Conservation (phyloP, 2,888 invertebrate species). For the Tinea semifulvella region DNA sequence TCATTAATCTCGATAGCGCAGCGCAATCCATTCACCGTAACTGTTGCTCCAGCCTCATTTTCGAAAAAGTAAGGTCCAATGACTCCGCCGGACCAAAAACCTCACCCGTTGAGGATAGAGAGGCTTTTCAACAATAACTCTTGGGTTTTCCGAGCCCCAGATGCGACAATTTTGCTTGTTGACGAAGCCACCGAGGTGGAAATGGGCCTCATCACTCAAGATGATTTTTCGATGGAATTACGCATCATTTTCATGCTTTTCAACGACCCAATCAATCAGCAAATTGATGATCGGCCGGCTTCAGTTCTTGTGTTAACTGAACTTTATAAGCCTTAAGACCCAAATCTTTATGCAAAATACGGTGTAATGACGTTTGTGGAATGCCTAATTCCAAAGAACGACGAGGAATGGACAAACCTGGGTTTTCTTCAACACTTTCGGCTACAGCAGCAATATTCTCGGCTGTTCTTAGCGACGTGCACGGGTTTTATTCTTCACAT, state of each 20-base stretch:
- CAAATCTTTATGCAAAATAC: conserved; percentile 19
- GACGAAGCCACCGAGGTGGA: conserved; percentile 12
- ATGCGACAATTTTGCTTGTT: conserved; percentile 16
- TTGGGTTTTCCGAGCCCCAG: too few species aligned
- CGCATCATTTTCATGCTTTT: conserved; percentile 19
- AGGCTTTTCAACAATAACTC: too few species aligned
- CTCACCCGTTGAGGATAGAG: too few species aligned
- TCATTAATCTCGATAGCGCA: too few species aligned
- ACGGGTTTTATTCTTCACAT: conserved; percentile 14
- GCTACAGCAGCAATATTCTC: conserved; percentile 16
- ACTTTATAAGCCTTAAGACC: conserved; percentile 20
- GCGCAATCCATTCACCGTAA: too few species aligned
- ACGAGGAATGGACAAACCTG: conserved; percentile 19
- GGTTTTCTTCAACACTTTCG: conserved; percentile 18
- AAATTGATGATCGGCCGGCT: conserved; percentile 20
- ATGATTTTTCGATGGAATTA: conserved; percentile 17
- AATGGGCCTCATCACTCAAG: conserved; percentile 15
- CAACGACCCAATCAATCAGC: conserved; percentile 19
- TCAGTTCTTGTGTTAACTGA: conserved; percentile 21
- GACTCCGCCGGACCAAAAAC: too few species aligned
- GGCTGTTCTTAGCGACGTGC: conserved; percentile 14
- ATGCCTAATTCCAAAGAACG: conserved; percentile 18
- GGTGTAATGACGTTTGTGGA: conserved; percentile 20
- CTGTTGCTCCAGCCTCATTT: too few species aligned
- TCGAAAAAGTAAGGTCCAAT: too few species aligned